These are phyloP conservation scores for Hipparchia sbordonii DNA, from an alignment of 2,888 invertebrate genomes.

Conservation along the genomic window DNA sequence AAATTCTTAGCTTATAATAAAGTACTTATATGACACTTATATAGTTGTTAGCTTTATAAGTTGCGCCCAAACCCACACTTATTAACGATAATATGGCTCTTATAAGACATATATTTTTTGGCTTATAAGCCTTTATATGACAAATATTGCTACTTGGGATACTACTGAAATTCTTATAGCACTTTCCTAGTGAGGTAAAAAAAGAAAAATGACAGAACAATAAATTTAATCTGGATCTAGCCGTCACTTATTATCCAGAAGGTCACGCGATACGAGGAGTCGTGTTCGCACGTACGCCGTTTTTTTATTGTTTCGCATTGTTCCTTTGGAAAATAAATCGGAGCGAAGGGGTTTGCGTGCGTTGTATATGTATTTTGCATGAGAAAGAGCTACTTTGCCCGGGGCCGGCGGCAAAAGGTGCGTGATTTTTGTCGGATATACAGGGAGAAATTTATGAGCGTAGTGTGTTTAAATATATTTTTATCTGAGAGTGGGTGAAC, in stretches of 20 bases:
- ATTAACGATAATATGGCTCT: too few species aligned
- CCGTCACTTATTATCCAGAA: slow-evolving; percentile 46
- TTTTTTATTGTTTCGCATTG: slow-evolving; percentile 57
- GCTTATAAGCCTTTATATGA: too few species aligned
- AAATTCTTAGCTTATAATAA: too few species aligned
- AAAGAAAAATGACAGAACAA: slow-evolving; percentile 44
- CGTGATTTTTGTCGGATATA: slow-evolving; percentile 60
- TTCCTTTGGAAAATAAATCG: slow-evolving; percentile 54
- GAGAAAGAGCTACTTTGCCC: slow-evolving; percentile 43
- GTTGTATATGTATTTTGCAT: slow-evolving; percentile 58
- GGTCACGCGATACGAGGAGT: slow-evolving; percentile 45
- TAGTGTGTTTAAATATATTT: slow-evolving; percentile 13
- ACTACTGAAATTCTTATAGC: too few species aligned
- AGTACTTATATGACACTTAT: too few species aligned
- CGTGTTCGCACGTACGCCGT: slow-evolving; percentile 49
- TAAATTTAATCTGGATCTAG: slow-evolving; percentile 48
- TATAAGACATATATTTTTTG: too few species aligned
- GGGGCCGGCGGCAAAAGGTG: slow-evolving; percentile 52
- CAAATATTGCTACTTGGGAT: too few species aligned
- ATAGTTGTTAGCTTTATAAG: too few species aligned
- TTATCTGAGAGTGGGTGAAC: neutral
- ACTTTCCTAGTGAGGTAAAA: slow-evolving; percentile 20
- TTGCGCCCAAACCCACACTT: too few species aligned
- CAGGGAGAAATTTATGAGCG: slow-evolving; percentile 32
- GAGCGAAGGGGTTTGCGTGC: slow-evolving; percentile 53